These are phyloP conservation scores for Pararge aegeria DNA, from an alignment of 1,140 invertebrate genomes.

Conservation along the genomic window DNA sequence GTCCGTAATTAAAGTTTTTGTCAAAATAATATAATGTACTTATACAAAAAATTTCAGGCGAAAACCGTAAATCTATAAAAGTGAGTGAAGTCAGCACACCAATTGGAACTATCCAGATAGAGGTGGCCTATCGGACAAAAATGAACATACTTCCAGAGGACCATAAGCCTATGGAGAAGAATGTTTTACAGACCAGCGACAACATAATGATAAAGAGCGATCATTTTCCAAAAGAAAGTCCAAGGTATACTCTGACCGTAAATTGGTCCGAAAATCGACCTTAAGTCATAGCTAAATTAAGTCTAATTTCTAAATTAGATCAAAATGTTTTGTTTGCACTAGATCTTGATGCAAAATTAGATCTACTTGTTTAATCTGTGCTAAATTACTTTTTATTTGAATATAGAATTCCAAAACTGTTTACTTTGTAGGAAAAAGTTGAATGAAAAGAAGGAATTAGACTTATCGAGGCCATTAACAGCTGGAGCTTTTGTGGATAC, in stretches of 20 bases:
- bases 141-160: constrained; percentile 62
- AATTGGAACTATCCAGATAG: constrained; percentile 59
- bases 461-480: constrained; percentile 62
- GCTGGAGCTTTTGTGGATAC: constrained; percentile 67
- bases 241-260: constrained; percentile 35
- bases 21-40: too few relatives aligned
- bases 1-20: too few relatives aligned
- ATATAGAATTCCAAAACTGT: not conserved
- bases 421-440: constrained; percentile 43
- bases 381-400: too few relatives aligned
- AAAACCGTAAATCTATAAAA: constrained; percentile 60
- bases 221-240: constrained; percentile 62
- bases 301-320: too few relatives aligned
- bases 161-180: constrained; percentile 29
- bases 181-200: constrained; percentile 16
- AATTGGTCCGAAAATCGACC: too few relatives aligned
- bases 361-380: too few relatives aligned
- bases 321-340: too few relatives aligned
- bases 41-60: constrained; percentile 47
- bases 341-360: too few relatives aligned
- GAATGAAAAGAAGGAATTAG: constrained; percentile 59
- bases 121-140: constrained; percentile 63
- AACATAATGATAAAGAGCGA: constrained; percentile 66
- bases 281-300: too few relatives aligned
- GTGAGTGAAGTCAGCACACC: constrained; percentile 61